These are phyloP conservation scores for Pholis gunnellus DNA, from an alignment of 2,113 vertebrate genomes.

Conservation along the genomic window DNA sequence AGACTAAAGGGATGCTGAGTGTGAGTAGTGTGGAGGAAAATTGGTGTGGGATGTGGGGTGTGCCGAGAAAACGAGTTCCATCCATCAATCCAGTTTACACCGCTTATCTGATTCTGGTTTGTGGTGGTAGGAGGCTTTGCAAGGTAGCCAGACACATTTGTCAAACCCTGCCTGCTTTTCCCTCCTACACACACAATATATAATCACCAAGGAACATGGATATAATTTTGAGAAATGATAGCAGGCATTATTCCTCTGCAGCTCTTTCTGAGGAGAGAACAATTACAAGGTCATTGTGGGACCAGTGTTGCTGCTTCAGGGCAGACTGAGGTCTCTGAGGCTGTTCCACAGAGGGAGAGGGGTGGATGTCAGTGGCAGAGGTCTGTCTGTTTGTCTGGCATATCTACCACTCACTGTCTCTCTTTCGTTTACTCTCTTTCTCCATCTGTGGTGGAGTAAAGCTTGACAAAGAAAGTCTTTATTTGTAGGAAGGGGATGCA, in stretches of 20 bases:
- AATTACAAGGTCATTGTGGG: background rate
- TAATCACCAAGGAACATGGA: conserved; percentile 9
- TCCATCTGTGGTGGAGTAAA: background rate
- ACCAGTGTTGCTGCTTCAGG: background rate
- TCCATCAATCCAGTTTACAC: background rate
- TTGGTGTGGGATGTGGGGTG: background rate
- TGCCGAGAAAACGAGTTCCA: background rate
- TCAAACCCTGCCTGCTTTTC: background rate
- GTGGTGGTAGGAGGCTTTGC: background rate
- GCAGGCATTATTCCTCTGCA: background rate
- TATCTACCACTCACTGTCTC: background rate
- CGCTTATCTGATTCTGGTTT: background rate
- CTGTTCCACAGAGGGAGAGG: background rate
- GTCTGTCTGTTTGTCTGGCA: background rate
- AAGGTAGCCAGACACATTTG: background rate
- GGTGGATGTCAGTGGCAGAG: no score
- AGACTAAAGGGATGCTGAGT: background rate
- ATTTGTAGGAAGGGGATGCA: background rate
- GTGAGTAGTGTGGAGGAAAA: background rate
- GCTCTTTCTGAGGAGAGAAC: conserved; percentile 3
- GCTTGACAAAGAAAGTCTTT: background rate
- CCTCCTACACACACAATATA: background rate
- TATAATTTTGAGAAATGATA: conserved; percentile 30
- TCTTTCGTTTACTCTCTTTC: background rate
- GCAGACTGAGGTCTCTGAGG: conserved; percentile 1